Conservation (phyloP, 2,888 invertebrate species). For the Parnassius glacialis region DNA sequence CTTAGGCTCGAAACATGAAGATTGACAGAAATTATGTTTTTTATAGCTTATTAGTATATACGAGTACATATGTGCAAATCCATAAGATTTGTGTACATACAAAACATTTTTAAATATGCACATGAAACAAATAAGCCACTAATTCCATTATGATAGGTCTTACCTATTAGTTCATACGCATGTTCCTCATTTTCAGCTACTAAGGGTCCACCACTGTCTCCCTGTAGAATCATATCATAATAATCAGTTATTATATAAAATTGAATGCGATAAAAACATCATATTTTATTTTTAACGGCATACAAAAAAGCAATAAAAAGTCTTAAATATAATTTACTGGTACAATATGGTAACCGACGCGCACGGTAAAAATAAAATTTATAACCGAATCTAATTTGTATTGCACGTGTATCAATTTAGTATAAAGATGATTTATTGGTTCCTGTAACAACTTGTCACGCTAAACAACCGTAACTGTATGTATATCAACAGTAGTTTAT, state of each 20-base stretch:
- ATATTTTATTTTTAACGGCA: too few species aligned
- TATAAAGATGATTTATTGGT: conserved; percentile 2
- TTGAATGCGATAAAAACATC: too few species aligned
- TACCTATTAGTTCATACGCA: conserved; percentile 89
- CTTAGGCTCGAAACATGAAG: too few species aligned
- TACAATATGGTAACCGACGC: neutral
- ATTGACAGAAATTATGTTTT: too few species aligned
- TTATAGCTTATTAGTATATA: too few species aligned
- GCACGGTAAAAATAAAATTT: conserved; percentile 2
- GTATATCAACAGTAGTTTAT: neutral
- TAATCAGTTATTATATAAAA: too few species aligned
- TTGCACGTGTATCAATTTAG: conserved; percentile 7
- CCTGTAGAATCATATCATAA: conserved; percentile 66
- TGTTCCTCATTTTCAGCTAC: conserved; percentile 84
- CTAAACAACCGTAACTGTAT: conserved; percentile 4
- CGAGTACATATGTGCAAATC: too few species aligned
- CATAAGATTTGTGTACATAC: too few species aligned
- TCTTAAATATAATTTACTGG: neutral
- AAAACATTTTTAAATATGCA: too few species aligned
- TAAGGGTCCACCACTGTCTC: conserved; percentile 90
- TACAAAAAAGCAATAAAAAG: neutral
- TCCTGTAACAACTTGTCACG: neutral
- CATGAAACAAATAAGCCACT: too few species aligned
- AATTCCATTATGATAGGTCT: conserved; percentile 29
- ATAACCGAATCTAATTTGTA: conserved; percentile 5